Evolutionary conservation across 2,113 vertebrate species (phyloP), one percentile per base, ranked within the genome.

Genomic region (Menura novaehollandiae): DNA sequence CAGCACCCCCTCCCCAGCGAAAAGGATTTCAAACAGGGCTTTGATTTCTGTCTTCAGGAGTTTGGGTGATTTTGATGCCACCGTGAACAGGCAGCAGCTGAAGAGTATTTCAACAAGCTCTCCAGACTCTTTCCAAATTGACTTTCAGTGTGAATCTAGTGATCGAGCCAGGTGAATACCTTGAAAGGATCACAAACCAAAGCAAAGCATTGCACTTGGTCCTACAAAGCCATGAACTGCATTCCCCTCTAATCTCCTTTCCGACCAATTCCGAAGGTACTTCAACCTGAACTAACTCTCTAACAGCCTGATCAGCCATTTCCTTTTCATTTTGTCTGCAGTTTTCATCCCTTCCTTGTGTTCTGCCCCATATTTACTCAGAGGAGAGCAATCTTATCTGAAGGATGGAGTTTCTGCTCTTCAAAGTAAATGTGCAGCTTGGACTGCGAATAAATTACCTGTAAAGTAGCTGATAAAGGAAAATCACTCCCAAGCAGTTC

Each of bases 351-450:
- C n/a, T 86, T 84, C n/a, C 28, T 76, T 86, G 47, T 44, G 37
- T 37, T 75, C 60, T 88, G 47, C 39, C 71, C 39, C 49, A 7
- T 84, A 84, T 93, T 93, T 90, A 84, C 90, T 67, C 2, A 1
- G 52, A 88, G 37, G 58, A 85, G 68, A 75, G 64, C n/a, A 94
- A 89, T 93, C 92, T 96, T 96, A 93, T 92, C 96, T 93, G 73
- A 84, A 84, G 68, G 64, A 74, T 60, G 47, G 93, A 81, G 32
- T 92, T 92, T 78, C 60, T 96, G 80, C 37, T 82, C 77, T 64
- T 96, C 91, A 74, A 79, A 84, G 88, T 72, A 92, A 92, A 92
- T 41, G 78, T 6, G 15, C 66, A 85, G 55, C 85, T 92, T 49
- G 68, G n/a, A 60, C 66, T 95, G 90, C 44, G 68, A 35, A 52